A percentile compares a stretch with the other conserved stretches of the same genome.
These are phyloP conservation scores for Latrodectus elegans DNA, from an alignment of 2,888 invertebrate genomes.

Conservation along the genomic window DNA sequence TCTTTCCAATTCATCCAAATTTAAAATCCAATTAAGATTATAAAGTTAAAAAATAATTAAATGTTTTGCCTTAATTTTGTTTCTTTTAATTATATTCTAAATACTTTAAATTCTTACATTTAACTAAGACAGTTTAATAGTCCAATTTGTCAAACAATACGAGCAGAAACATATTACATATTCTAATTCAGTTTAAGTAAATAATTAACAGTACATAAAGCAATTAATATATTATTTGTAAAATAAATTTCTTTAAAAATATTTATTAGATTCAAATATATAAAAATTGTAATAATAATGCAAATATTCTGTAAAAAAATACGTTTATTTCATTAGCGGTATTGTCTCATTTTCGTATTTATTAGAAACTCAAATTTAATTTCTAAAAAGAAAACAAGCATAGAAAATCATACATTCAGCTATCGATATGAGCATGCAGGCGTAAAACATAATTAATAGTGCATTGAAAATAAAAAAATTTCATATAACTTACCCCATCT, in stretches of 20 bases:
- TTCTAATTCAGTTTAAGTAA: neutral
- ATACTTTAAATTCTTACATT: too few species aligned
- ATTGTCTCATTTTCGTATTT: too few species aligned
- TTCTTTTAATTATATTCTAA: too few species aligned
- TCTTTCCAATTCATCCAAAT: too few species aligned
- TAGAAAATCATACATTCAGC: neutral
- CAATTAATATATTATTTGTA: neutral
- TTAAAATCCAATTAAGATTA: too few species aligned
- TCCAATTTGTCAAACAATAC: neutral
- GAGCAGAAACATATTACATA: neutral
- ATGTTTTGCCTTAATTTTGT: too few species aligned
- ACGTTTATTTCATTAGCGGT: too few species aligned
- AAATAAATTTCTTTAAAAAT: neutral
- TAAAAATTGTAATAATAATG: neutral
- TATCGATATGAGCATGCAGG: neutral
- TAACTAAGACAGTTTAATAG: too few species aligned
- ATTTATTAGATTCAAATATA: neutral
- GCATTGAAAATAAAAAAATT: neutral
- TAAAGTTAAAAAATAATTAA: too few species aligned
- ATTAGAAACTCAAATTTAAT: too few species aligned
- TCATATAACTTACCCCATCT: constrained; percentile 39
- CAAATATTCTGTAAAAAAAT: neutral
- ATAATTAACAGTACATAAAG: neutral
- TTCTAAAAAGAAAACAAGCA: neutral
- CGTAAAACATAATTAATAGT: too few species aligned